phyloP scores from a whole-genome alignment of 2,113 vertebrate genomes.

The Puntigrus tetrazona region DNA sequence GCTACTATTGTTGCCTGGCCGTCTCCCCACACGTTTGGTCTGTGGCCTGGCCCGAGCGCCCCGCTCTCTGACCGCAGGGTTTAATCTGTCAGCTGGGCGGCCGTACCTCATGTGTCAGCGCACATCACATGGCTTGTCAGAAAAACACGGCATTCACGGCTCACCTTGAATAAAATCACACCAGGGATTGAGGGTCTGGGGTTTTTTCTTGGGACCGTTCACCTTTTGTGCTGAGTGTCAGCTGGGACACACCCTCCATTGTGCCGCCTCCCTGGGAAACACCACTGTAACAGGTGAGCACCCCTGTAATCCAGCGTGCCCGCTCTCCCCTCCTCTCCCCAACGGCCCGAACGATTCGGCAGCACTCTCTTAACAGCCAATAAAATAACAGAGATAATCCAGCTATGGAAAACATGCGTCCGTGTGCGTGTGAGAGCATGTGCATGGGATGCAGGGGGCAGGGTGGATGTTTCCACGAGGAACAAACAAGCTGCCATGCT shows the following conservation, averaged over 20 bases:
- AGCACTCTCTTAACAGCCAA: constrained; percentile 54
- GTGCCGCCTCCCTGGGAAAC: constrained; percentile 60
- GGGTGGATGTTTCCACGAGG: neutral
- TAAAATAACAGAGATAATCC: constrained; percentile 62
- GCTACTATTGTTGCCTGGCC: constrained; percentile 57
- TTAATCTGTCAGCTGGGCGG: constrained; percentile 44
- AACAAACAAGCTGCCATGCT: neutral
- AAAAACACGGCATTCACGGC: constrained; percentile 45
- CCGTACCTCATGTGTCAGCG: constrained; percentile 58
- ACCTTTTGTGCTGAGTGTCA: constrained; percentile 61
- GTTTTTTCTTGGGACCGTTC: constrained; percentile 6
- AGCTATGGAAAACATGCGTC: constrained; percentile 43
- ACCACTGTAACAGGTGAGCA: constrained; percentile 58
- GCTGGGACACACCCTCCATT: constrained; percentile 61
- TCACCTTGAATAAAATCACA: constrained; percentile 55
- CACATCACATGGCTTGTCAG: constrained; percentile 62
- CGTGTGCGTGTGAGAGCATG: constrained; percentile 23
- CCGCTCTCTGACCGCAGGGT: constrained; percentile 16
- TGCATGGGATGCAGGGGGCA: neutral
- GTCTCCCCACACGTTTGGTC: constrained; percentile 44
- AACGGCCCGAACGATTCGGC: constrained; percentile 37
- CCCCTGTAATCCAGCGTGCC: constrained; percentile 57
- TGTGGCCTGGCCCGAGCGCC: constrained; percentile 29
- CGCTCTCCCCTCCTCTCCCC: neutral
- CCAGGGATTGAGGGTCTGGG: constrained; percentile 31